phyloP scores from a whole-genome alignment of 2,797 vertebrate species.

The Channa striata region DNA sequence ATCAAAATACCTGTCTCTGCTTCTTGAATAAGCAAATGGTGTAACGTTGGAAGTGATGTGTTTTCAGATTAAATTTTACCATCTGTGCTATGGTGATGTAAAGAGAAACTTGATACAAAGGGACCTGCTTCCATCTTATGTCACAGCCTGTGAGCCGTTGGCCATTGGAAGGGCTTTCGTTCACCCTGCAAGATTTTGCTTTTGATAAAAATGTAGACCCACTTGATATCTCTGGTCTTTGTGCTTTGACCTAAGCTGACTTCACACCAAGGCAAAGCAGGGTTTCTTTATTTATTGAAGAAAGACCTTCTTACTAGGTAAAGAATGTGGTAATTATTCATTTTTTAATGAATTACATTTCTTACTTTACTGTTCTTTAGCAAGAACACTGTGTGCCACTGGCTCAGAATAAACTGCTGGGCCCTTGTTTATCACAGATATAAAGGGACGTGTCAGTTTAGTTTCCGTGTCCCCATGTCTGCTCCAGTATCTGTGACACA shows the following conservation, averaged over 20 bases:
- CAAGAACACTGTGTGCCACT: too few species aligned
- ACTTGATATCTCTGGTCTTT: conserved; percentile 51
- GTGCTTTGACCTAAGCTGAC: conserved; percentile 50
- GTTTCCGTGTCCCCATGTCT: too few species aligned
- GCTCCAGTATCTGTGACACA: too few species aligned
- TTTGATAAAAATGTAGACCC: conserved; percentile 69
- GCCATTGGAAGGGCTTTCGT: conserved; percentile 42
- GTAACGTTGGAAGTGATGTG: neutral
- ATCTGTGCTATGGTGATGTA: neutral
- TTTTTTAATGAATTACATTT: too few species aligned
- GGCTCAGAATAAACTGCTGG: too few species aligned
- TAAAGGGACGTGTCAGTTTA: too few species aligned
- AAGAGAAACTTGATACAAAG: conserved; percentile 25
- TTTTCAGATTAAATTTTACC: conserved; percentile 28
- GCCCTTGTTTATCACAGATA: too few species aligned
- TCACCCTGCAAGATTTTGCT: conserved; percentile 45
- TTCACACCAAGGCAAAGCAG: conserved; percentile 28
- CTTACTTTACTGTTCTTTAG: too few species aligned
- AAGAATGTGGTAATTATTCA: too few species aligned
- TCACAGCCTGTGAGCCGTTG: conserved; percentile 37
- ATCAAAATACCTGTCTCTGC: conserved; percentile 3
- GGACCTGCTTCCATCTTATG: conserved; percentile 32
- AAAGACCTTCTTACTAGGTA: neutral
- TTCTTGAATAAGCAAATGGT: conserved; percentile 12
- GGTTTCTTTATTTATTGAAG: conserved; percentile 12